Evolutionary conservation across 1,140 invertebrate genomes (phyloP).

Genomic region (Mycetomoellerius zeteki): DNA sequence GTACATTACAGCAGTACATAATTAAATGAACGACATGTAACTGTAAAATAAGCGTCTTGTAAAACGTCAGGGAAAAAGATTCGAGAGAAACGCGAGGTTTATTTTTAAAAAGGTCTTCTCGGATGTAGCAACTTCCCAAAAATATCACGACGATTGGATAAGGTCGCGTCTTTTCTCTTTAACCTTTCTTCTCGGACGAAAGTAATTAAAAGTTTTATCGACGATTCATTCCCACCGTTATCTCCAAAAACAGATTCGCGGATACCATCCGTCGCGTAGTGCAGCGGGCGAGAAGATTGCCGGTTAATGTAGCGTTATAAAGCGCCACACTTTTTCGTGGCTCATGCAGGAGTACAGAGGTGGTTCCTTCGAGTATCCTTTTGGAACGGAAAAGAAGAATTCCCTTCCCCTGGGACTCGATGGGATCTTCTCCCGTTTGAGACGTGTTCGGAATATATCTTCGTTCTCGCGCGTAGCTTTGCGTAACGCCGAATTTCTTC

Average conservation of each 20-base stretch:
- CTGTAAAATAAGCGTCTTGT: neutral
- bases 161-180: constrained; percentile 37
- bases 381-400: constrained; percentile 38
- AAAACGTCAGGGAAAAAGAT: neutral
- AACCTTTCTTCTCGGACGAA: constrained; percentile 47
- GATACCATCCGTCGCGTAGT: constrained; percentile 25
- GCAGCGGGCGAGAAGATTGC: constrained; percentile 77
- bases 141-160: constrained; percentile 49
- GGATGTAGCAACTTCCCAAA: constrained; percentile 12
- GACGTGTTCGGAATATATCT: constrained; percentile 62
- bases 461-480: constrained; percentile 26
- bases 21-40: constrained; percentile 1
- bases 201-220: constrained; percentile 85
- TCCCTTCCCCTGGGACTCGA: constrained; percentile 29
- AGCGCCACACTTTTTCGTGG: constrained; percentile 68
- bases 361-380: constrained; percentile 1
- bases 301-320: constrained; percentile 83
- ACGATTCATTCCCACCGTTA: constrained; percentile 57
- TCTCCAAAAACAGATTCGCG: constrained; percentile 19
- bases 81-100: neutral
- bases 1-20: constrained; percentile 28
- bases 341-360: constrained; percentile 53
- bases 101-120: neutral
- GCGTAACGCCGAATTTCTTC: constrained; percentile 32
- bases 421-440: constrained; percentile 55